Percentiles rank a stretch among this genome's conserved stretches.
phyloP scores from a whole-genome alignment of 2,113 vertebrate species.

The Mellivora capensis region DNA sequence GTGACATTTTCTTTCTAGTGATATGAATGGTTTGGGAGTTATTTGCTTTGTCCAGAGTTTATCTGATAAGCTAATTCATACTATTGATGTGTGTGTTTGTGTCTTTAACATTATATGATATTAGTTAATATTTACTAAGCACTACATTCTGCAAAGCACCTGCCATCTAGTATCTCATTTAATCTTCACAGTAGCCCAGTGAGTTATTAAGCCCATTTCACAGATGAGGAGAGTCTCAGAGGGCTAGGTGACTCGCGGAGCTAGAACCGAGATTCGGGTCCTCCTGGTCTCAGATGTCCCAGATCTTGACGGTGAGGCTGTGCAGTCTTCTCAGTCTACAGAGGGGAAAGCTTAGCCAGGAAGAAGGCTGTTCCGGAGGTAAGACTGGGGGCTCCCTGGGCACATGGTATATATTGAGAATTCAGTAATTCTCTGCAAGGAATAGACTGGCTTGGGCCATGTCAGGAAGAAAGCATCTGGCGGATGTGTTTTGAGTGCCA shows the following conservation, averaged over 20 bases:
- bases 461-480: neutral
- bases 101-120: neutral
- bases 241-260: neutral
- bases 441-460: neutral
- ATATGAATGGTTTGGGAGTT: neutral
- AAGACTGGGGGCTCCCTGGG: accelerated
- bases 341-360: neutral
- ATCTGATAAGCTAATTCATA: neutral
- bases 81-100: neutral
- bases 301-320: neutral
- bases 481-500: neutral
- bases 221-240: neutral
- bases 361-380: neutral
- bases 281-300: neutral
- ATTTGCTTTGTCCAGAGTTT: neutral
- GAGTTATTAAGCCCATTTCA: neutral
- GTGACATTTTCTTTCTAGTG: neutral
- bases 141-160: neutral
- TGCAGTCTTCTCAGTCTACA: neutral
- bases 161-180: neutral
- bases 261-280: neutral
- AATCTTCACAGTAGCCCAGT: neutral
- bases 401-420: accelerated
- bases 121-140: neutral
- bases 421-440: neutral